Evolutionary conservation across 2,888 invertebrate species (phyloP).

Genomic region (Cheiracanthium punctorium): DNA sequence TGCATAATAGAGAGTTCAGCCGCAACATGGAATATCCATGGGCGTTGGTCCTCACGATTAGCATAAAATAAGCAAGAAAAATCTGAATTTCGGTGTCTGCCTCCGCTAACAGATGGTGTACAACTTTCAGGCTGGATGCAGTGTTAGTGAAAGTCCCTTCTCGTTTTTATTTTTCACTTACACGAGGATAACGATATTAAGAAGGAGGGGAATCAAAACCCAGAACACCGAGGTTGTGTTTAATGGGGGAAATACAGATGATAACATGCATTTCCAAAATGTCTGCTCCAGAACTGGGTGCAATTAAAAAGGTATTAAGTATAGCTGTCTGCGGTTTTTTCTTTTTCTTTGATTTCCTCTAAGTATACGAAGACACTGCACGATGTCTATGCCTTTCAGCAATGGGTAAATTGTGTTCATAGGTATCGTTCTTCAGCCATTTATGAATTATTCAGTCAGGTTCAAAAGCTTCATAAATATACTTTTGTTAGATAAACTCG

Average conservation of each 20-base stretch:
- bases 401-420: no score
- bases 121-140: not conserved
- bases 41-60: constrained; percentile 19
- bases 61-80: constrained; percentile 6
- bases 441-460: no score
- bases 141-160: no score
- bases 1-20: constrained; percentile 30
- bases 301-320: not conserved
- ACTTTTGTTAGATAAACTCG: no score
- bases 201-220: not conserved
- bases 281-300: not conserved
- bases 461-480: no score
- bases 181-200: not conserved
- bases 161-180: not conserved
- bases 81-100: not conserved
- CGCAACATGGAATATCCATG: constrained; percentile 16
- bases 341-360: no score
- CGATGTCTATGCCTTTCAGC: no score
- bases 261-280: not conserved
- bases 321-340: no score
- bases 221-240: not conserved
- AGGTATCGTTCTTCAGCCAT: no score
- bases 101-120: not conserved
- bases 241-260: not conserved
- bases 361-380: no score